Conservation (phyloP, 1,140 invertebrate genomes). For the Drosophila azteca region DNA sequence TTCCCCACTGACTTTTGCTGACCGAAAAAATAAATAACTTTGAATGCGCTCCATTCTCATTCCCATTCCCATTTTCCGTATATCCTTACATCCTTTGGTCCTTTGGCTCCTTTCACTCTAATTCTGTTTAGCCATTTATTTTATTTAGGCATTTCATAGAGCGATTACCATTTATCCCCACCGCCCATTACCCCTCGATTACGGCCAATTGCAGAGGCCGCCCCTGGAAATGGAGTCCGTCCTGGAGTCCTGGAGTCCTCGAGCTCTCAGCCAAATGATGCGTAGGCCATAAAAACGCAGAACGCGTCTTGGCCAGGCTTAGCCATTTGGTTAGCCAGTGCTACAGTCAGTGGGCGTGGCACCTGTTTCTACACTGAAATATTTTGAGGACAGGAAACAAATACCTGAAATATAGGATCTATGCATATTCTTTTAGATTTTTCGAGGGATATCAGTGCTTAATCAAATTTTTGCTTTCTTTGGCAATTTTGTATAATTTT, state of each 20-base stretch:
- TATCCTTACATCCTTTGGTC: slow-evolving; percentile 5
- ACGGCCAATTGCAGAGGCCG: slow-evolving; percentile 1
- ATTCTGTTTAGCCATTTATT: slow-evolving; percentile 81
- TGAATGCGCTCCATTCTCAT: slow-evolving; percentile 5
- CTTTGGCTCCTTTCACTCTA: slow-evolving; percentile 62
- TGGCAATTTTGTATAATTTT: not conserved
- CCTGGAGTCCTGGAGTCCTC: slow-evolving; percentile 10
- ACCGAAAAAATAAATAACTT: slow-evolving; percentile 23
- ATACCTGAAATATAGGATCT: not conserved
- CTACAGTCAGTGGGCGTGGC: slow-evolving; percentile 38
- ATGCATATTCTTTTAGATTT: too few relatives aligned
- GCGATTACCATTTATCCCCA: slow-evolving; percentile 33
- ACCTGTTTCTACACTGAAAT: slow-evolving; percentile 8
- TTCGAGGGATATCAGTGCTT: too few relatives aligned
- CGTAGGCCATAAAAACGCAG: slow-evolving; percentile 69
- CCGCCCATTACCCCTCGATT: slow-evolving; percentile 4
- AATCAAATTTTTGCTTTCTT: not conserved
- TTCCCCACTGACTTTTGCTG: not conserved
- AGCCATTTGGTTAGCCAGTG: slow-evolving; percentile 46
- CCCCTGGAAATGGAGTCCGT: slow-evolving; percentile 4
- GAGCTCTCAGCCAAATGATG: slow-evolving; percentile 73
- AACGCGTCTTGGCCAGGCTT: slow-evolving; percentile 48
- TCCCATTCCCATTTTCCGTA: too few relatives aligned
- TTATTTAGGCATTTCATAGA: slow-evolving; percentile 78
- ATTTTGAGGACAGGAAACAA: slow-evolving; percentile 8